Conservation (phyloP, 2,113 vertebrate species). For the Struthio camelus region DNA sequence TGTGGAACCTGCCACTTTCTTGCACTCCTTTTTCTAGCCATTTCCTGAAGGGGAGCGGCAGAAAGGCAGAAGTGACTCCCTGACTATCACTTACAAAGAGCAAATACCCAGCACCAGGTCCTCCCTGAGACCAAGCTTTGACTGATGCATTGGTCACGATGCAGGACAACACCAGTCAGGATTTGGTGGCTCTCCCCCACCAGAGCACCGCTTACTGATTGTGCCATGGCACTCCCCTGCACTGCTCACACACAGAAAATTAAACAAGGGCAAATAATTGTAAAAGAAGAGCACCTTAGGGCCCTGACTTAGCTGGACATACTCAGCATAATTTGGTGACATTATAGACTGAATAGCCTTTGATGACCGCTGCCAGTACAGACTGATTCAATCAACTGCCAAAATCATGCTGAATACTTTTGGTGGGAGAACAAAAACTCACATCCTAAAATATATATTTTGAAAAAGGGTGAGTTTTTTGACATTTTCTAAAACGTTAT, state of each 20-base stretch:
- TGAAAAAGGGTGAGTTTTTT: not conserved
- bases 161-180: not conserved
- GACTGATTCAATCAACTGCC: not conserved
- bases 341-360: not conserved
- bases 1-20: not conserved
- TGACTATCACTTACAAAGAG: not conserved
- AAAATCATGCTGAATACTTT: not conserved
- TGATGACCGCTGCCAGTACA: not conserved
- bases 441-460: not conserved
- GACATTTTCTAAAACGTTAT: not conserved
- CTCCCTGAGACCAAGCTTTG: not conserved
- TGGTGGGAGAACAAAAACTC: not conserved
- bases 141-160: fast-evolving
- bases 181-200: not conserved
- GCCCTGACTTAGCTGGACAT: not conserved
- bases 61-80: not conserved
- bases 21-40: not conserved
- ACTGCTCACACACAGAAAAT: not conserved
- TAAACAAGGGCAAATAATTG: not conserved
- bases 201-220: not conserved
- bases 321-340: not conserved
- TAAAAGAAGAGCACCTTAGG: not conserved
- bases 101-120: not conserved
- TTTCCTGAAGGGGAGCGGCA: not conserved
- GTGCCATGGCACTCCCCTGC: fast-evolving